Percentiles rank a stretch among this genome's conserved stretches.
Evolutionary conservation across 2,113 vertebrate species (phyloP).

Genomic region (Pachyramphus minor): DNA sequence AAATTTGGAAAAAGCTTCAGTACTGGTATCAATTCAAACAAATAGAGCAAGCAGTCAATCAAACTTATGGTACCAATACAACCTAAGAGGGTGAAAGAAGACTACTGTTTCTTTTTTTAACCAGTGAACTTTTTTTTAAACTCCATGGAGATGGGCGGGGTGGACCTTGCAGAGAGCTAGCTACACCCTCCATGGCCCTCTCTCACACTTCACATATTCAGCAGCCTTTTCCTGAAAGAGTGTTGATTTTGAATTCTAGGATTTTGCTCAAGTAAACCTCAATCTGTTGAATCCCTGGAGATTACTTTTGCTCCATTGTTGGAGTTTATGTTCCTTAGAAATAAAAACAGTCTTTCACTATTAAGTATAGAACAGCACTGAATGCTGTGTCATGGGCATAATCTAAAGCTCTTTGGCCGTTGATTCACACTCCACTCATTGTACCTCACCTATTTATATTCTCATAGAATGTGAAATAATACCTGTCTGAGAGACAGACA

Average conservation of each 20-base stretch:
- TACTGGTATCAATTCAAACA: not conserved
- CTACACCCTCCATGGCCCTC: not conserved
- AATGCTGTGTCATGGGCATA: not conserved
- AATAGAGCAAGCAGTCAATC: not conserved
- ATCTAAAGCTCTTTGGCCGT: slow-evolving; percentile 11
- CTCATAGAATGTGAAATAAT: not conserved
- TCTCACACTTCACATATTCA: not conserved
- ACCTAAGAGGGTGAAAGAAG: not conserved
- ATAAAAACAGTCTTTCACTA: not conserved
- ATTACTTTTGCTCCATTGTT: not conserved
- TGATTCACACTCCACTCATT: not conserved
- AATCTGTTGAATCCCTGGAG: not conserved
- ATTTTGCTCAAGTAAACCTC: not conserved
- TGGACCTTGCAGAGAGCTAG: not conserved
- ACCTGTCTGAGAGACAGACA: not conserved
- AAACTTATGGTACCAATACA: not conserved
- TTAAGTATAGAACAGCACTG: not conserved
- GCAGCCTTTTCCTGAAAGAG: not conserved
- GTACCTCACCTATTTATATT: not conserved
- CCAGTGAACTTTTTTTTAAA: not conserved
- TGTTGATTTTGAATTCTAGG: not conserved
- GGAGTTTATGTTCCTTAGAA: not conserved
- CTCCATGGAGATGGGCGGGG: not conserved
- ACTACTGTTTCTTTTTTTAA: not conserved
- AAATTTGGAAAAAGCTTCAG: not conserved